A percentile compares a stretch with the other conserved stretches of the same genome.
These are phyloP conservation scores for Urosaurus nigricauda DNA, from an alignment of 2,797 vertebrate genomes.

Conservation along the genomic window DNA sequence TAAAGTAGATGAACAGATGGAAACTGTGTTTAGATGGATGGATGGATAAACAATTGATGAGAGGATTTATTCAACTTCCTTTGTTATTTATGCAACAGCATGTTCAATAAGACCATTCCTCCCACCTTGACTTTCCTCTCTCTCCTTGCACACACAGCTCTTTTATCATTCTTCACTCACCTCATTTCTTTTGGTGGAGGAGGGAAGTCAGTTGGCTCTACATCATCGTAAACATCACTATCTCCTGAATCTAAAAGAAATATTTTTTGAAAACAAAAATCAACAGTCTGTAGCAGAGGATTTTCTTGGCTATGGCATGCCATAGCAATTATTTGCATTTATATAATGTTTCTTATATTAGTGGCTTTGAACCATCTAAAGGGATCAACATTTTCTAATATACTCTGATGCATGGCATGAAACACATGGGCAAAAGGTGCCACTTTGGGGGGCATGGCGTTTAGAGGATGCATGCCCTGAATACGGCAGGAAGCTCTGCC, in stretches of 20 bases:
- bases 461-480: too few relatives aligned
- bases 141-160: background rate
- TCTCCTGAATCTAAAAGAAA: constrained; percentile 69
- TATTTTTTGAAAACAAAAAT: background rate
- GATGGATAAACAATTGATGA: too few relatives aligned
- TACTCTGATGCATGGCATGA: too few relatives aligned
- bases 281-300: background rate
- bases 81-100: too few relatives aligned
- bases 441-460: too few relatives aligned
- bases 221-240: constrained; percentile 84
- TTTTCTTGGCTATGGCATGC: background rate
- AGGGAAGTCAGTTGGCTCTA: constrained; percentile 79
- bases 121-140: too few relatives aligned
- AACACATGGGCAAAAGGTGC: too few relatives aligned
- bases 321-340: background rate
- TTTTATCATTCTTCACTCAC: constrained; percentile 69
- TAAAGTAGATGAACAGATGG: too few relatives aligned
- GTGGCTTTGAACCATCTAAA: background rate
- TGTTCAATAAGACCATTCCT: background rate
- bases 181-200: constrained; percentile 60
- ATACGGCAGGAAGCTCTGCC: too few relatives aligned
- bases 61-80: too few relatives aligned
- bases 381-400: background rate
- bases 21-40: too few relatives aligned
- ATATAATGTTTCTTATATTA: background rate